These are phyloP conservation scores for Jacana jacana DNA, from an alignment of 2,113 vertebrate genomes.

Conservation along the genomic window DNA sequence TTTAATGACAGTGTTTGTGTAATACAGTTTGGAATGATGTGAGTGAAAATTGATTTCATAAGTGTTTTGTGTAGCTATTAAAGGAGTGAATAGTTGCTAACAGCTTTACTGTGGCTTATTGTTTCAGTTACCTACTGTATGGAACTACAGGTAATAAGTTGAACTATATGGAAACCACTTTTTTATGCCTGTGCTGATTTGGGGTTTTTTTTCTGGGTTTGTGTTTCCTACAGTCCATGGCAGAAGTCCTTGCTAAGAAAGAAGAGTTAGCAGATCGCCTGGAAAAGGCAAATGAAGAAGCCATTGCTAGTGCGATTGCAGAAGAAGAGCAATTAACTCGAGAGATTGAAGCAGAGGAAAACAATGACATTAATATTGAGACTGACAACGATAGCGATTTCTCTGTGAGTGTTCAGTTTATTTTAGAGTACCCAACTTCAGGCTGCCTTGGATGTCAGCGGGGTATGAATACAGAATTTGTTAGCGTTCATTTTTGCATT, in stretches of 20 bases:
- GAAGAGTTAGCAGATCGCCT: slow-evolving; percentile 96
- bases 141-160: not conserved
- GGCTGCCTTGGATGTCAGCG: not conserved
- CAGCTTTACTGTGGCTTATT: not conserved
- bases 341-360: slow-evolving; percentile 95
- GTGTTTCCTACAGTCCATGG: slow-evolving; percentile 84
- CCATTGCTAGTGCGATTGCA: slow-evolving; percentile 97
- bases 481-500: not conserved
- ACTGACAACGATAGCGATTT: slow-evolving; percentile 94
- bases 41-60: not conserved
- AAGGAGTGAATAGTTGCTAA: not conserved
- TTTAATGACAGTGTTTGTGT: not conserved
- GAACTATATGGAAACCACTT: not conserved
- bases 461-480: not conserved
- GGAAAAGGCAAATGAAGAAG: slow-evolving; percentile 97
- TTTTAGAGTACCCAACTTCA: not conserved
- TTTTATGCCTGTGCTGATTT: not conserved
- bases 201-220: not conserved
- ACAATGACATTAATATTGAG: slow-evolving; percentile 88
- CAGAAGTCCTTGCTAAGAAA: slow-evolving; percentile 97
- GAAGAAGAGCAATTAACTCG: slow-evolving; percentile 96
- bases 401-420: slow-evolving; percentile 79
- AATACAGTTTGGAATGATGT: not conserved
- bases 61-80: not conserved
- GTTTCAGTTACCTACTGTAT: not conserved